Evolutionary conservation across 2,113 vertebrate species (phyloP).

Genomic region (Coryphaenoides rupestris): DNA sequence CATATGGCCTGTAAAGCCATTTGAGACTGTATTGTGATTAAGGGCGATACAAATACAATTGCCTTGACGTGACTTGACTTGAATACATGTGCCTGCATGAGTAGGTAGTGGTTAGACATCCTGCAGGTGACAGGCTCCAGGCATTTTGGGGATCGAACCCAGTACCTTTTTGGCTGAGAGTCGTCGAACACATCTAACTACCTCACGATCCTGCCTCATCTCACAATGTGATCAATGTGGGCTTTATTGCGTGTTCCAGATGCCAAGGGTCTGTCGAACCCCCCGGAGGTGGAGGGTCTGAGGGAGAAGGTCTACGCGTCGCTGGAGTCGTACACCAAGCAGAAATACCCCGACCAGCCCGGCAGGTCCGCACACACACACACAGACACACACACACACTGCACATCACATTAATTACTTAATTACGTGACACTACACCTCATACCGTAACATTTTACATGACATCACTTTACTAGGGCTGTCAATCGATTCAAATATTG

Average conservation of each 20-base stretch:
- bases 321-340: slow-evolving; percentile 93
- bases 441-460: background rate
- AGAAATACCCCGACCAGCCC: slow-evolving; percentile 93
- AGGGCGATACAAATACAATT: too few relatives aligned
- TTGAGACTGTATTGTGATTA: too few relatives aligned
- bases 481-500: too few relatives aligned
- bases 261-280: slow-evolving; percentile 92
- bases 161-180: too few relatives aligned
- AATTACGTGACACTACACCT: background rate
- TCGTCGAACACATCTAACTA: background rate
- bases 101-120: background rate
- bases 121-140: background rate
- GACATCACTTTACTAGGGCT: too few relatives aligned
- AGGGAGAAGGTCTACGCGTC: slow-evolving; percentile 95
- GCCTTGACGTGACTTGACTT: too few relatives aligned
- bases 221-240: background rate
- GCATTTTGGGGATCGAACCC: too few relatives aligned
- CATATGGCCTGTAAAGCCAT: too few relatives aligned
- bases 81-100: too few relatives aligned
- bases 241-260: slow-evolving; percentile 72
- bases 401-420: background rate
- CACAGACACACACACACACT: background rate
- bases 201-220: too few relatives aligned
- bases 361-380: slow-evolving; percentile 83
- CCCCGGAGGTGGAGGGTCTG: slow-evolving; percentile 84